Evolutionary conservation across 1,140 invertebrate species (phyloP).

Genomic region (Frieseomelitta varia): DNA sequence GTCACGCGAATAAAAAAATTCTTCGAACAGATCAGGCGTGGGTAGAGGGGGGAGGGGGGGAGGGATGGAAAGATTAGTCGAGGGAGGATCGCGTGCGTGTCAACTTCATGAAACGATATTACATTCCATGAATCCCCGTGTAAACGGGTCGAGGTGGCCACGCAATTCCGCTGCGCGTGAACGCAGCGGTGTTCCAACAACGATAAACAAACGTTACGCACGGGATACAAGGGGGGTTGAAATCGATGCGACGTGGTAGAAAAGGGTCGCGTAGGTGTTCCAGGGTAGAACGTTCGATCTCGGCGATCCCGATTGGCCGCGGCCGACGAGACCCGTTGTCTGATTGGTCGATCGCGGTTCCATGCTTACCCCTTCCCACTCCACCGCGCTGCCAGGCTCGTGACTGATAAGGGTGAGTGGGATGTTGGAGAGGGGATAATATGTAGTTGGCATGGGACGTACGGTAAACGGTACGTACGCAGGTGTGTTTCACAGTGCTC

Average conservation of each 20-base stretch:
- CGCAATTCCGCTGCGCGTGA: background rate
- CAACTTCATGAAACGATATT: background rate
- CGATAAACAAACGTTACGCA: constrained; percentile 46
- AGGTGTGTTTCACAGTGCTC: constrained; percentile 55
- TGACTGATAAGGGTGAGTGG: background rate
- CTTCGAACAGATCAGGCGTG: no score
- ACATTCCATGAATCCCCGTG: background rate
- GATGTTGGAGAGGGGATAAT: background rate
- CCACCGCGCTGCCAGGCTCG: no score
- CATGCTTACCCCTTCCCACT: background rate
- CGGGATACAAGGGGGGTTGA: constrained; percentile 45
- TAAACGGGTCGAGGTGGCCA: background rate
- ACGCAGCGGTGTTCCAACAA: constrained; percentile 21
- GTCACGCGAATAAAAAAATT: no score
- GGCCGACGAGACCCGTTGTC: constrained; percentile 4
- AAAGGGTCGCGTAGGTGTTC: constrained; percentile 61
- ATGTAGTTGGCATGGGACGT: constrained; percentile 5
- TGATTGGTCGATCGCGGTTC: constrained; percentile 35
- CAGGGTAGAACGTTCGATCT: constrained; percentile 49
- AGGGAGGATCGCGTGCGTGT: background rate
- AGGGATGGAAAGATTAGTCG: no score
- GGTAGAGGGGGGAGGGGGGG: background rate
- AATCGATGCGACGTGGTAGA: constrained; percentile 64
- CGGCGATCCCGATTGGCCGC: constrained; percentile 39
- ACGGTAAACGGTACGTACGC: constrained; percentile 20